Evolutionary conservation across 2,113 vertebrate genomes (phyloP).

Genomic region (Strix aluco): DNA sequence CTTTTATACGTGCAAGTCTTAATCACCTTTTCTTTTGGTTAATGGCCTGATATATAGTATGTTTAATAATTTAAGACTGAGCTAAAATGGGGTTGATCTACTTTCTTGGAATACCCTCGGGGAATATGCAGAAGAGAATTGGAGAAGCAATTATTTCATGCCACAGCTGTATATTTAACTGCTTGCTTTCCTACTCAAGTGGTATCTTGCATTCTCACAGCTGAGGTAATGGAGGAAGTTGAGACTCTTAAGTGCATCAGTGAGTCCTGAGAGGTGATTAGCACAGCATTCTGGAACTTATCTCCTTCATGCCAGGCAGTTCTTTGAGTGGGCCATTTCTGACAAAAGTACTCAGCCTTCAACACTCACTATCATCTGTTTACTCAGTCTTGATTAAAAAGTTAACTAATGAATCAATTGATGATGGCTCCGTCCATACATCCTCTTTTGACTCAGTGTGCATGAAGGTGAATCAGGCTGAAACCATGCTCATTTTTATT

Average conservation of each 20-base stretch:
- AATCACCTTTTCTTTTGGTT: conserved; percentile 50
- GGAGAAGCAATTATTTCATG: conserved; percentile 38
- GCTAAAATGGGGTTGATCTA: conserved; percentile 57
- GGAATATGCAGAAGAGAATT: conserved; percentile 23
- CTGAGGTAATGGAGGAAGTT: neutral
- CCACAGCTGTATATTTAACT: conserved; percentile 34
- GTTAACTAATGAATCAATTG: neutral
- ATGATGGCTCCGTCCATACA: neutral
- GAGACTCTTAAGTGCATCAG: neutral
- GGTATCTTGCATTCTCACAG: conserved; percentile 6
- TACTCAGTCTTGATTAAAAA: neutral
- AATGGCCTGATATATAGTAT: neutral
- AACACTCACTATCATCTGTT: neutral
- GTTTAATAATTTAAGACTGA: conserved; percentile 70
- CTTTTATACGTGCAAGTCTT: neutral
- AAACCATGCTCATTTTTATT: neutral
- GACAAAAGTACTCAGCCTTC: neutral
- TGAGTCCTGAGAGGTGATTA: neutral
- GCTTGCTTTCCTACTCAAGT: conserved; percentile 2
- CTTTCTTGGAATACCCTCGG: conserved; percentile 51
- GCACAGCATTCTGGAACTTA: neutral
- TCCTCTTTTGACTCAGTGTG: neutral
- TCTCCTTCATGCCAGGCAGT: neutral
- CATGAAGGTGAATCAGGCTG: neutral
- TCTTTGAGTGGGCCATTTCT: neutral